These are phyloP conservation scores for Cyphomyrmex costatus DNA, from an alignment of 1,140 invertebrate genomes.

Conservation along the genomic window DNA sequence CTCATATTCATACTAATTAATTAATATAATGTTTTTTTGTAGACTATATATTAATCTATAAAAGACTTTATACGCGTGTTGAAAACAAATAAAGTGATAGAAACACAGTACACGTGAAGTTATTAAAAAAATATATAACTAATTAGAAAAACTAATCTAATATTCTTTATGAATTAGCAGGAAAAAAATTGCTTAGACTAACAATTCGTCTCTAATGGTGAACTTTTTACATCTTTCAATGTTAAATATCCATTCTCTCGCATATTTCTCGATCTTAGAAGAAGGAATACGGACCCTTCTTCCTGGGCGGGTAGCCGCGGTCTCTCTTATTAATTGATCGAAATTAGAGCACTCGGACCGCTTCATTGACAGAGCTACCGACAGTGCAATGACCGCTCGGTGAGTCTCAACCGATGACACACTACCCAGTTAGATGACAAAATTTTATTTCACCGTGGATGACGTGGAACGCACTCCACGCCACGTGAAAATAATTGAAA, in stretches of 20 bases:
- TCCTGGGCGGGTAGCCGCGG: conserved; percentile 61
- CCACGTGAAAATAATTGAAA: conserved; percentile 66
- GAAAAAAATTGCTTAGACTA: background rate
- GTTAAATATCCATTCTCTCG: background rate
- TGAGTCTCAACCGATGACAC: conserved; percentile 73
- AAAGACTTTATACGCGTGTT: background rate
- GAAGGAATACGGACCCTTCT: conserved; percentile 54
- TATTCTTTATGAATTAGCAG: background rate
- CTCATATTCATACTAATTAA: conserved; percentile 7
- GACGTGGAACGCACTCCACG: conserved; percentile 57
- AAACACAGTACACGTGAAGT: background rate
- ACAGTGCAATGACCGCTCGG: conserved; percentile 79
- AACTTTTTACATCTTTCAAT: background rate
- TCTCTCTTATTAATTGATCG: conserved; percentile 80
- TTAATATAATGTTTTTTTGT: background rate
- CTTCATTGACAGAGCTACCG: conserved; percentile 78
- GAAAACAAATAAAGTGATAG: background rate
- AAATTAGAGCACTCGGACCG: conserved; percentile 77
- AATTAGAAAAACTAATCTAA: background rate
- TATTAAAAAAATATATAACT: conserved; percentile 1
- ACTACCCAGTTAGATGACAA: conserved; percentile 54
- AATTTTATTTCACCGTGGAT: conserved; percentile 65
- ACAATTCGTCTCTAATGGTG: background rate
- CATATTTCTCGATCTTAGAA: conserved; percentile 68
- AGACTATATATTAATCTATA: background rate